These are phyloP conservation scores for Diacarnus erythraeanus DNA, from an alignment of 37 sponge, comb jelly and placozoan genomes.

Conservation along the genomic window DNA sequence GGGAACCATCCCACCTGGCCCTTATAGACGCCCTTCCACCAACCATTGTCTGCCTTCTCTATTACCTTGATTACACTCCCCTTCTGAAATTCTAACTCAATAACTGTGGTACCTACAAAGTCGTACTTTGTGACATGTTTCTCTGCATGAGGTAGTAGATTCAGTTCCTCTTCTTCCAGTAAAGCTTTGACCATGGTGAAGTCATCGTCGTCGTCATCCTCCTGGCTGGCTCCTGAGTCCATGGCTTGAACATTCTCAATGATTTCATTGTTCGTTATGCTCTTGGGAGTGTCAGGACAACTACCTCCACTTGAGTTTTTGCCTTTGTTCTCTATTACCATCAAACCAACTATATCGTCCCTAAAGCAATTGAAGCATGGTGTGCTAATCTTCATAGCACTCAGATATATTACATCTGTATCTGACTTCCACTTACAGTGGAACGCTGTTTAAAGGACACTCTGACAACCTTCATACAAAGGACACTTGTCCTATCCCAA, in stretches of 20 bases:
- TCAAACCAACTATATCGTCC: neutral
- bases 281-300: constrained; percentile 18
- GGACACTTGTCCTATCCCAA: too few species aligned
- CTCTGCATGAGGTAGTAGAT: constrained; percentile 6
- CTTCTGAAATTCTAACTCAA: constrained; percentile 51
- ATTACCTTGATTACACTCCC: constrained; percentile 62
- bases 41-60: constrained; percentile 63
- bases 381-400: too few species aligned
- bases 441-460: too few species aligned
- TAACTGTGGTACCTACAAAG: constrained; percentile 26
- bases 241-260: constrained; percentile 3
- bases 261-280: constrained; percentile 13
- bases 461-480: too few species aligned
- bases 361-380: too few species aligned
- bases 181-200: neutral
- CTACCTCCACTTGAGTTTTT: neutral
- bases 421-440: too few species aligned
- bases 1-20: constrained; percentile 76
- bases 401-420: too few species aligned
- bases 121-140: constrained; percentile 41
- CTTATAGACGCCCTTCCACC: constrained; percentile 67
- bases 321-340: neutral
- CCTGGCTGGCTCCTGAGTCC: constrained; percentile 6
- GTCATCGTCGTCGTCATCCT: neutral
- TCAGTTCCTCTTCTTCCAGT: neutral